Evolutionary conservation across 2,888 invertebrate genomes (phyloP).

Genomic region (Neoascia interrupta): DNA sequence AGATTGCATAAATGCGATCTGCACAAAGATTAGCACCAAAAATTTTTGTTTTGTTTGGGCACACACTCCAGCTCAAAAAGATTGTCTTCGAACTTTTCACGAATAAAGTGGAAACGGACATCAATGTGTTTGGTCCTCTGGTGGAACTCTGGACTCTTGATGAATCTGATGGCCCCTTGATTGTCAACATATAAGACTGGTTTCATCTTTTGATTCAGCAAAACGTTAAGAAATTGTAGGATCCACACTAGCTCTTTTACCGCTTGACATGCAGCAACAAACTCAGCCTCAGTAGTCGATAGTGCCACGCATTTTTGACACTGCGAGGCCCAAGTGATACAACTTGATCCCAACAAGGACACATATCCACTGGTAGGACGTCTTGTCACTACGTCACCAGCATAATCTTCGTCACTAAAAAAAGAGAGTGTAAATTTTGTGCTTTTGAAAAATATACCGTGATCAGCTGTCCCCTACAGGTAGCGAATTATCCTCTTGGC

Average conservation of each 20-base stretch:
- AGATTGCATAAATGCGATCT: too few relatives aligned
- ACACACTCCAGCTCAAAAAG: constrained; percentile 16
- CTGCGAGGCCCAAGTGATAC: constrained; percentile 39
- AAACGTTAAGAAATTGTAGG: constrained; percentile 21
- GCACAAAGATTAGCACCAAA: too few relatives aligned
- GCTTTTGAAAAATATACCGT: constrained; percentile 36
- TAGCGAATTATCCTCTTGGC: constrained; percentile 54
- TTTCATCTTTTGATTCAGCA: constrained; percentile 11
- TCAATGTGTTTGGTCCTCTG: constrained; percentile 57
- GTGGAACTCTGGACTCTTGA: constrained; percentile 54
- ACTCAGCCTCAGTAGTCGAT: constrained; percentile 52
- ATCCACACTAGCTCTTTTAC: constrained; percentile 42
- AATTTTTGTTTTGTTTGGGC: constrained; percentile 21
- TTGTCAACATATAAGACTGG: constrained; percentile 49
- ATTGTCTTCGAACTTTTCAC: constrained; percentile 10
- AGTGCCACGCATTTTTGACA: constrained; percentile 39
- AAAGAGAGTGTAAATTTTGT: constrained; percentile 26
- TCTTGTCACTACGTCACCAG: constrained; percentile 55
- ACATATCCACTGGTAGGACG: constrained; percentile 51
- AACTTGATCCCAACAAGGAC: constrained; percentile 20
- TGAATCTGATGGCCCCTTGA: constrained; percentile 36
- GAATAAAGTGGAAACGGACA: constrained; percentile 21
- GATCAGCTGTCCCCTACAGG: constrained; percentile 32
- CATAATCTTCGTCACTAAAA: constrained; percentile 62
- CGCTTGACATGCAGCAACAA: constrained; percentile 40